Conservation (phyloP, 30 jellyfish, hydroid and myxozoan species). For the Cassiopea xamachana region DNA sequence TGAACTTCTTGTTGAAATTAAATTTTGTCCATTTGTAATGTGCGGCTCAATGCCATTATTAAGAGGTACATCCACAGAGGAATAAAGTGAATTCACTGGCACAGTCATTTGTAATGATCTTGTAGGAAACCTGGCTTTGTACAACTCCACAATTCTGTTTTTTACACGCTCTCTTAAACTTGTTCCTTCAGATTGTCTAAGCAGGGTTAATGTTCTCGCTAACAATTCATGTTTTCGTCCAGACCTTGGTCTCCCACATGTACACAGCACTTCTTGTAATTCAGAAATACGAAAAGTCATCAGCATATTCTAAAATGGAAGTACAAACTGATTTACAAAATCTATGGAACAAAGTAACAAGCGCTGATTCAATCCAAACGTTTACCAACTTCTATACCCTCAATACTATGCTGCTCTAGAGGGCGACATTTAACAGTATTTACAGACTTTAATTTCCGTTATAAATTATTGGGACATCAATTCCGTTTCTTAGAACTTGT, state of each 20-base stretch:
- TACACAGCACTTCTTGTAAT: constrained; percentile 82
- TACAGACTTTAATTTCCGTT: too few species aligned
- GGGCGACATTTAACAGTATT: too few species aligned
- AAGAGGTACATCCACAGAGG: constrained; percentile 39
- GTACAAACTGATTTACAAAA: neutral
- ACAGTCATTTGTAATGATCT: constrained; percentile 27
- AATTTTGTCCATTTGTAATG: constrained; percentile 1
- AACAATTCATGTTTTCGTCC: constrained; percentile 94
- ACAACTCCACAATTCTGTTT: constrained; percentile 79
- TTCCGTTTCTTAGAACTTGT: too few species aligned
- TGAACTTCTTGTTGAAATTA: constrained; percentile 9
- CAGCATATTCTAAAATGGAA: constrained; percentile 77
- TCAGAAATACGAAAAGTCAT: constrained; percentile 91
- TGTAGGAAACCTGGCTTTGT: constrained; percentile 78
- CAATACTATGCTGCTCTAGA: too few species aligned
- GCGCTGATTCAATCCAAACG: too few species aligned
- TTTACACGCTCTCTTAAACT: constrained; percentile 77
- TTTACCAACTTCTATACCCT: too few species aligned
- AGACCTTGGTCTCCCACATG: constrained; percentile 93
- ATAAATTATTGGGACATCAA: too few species aligned
- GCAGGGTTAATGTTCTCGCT: constrained; percentile 83
- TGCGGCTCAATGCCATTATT: constrained; percentile 19
- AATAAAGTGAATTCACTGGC: constrained; percentile 28
- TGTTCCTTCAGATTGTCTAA: constrained; percentile 73
- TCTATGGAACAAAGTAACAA: too few species aligned